Evolutionary conservation across 2,113 vertebrate genomes (phyloP), one percentile per base, ranked within the genome.

Genomic region (Accipiter virgatus): DNA sequence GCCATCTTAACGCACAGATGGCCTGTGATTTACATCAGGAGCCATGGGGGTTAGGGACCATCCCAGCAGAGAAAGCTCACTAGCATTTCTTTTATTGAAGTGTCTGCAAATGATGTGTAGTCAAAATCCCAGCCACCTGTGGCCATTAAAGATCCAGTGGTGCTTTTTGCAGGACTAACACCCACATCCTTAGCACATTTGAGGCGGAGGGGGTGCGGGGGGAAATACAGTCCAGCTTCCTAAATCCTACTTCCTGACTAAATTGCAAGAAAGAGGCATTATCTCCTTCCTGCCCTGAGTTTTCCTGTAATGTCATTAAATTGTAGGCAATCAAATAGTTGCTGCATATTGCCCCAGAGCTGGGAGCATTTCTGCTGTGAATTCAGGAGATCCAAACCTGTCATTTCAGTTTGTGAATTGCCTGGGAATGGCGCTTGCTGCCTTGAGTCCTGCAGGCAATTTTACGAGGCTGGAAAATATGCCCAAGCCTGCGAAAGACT

Each of bases 11-110:
- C 0, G 67, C 91, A 86, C 95, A 97, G 95, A 97, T 95, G 92
- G 93, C 75, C 90, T 65, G 81, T 2, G 61, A 59, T 90, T 97
- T 88, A 63, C 34, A 20, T 89, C 81, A 74, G 88, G 86, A 95
- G 87, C 67, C 67, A 3, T 59, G 91, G 89, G 92, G 92, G 94
- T 93, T 95, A 96, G 89, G 74, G 53, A 78, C 86, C 2, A 2
- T 88, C 97, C 90, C 90, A 70, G 47, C 85, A 80, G 95, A 94
- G 84, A 90, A 45, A 91, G 59, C 70, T 50, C 32, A 4, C 45
- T 62, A 32, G 62, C 59, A 43, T 90, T 93, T 78, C 84, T 78
- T 94, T 93, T 83, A 93, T 78, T 93, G 91, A 94, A 90, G 78
- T 78, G 78, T 42, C 86, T 93, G 75, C 4, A 1, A 86, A 80